Evolutionary conservation across 2,888 invertebrate species (phyloP), one percentile per base, ranked within the genome.

Genomic region (Eilema caniola): DNA sequence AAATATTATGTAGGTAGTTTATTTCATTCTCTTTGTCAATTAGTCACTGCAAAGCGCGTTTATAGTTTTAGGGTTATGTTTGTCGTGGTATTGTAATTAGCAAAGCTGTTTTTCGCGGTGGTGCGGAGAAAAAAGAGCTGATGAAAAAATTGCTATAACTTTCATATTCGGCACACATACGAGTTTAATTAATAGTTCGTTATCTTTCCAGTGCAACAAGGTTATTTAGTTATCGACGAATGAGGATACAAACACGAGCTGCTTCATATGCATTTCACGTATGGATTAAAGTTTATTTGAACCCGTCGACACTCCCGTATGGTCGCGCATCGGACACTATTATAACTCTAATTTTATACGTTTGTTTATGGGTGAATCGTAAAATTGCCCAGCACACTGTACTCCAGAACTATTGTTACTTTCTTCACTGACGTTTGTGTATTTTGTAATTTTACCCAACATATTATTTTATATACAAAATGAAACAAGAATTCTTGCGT

Each of bases 221-320:
- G 82, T 87, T 88, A 90, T 89, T 88, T 86, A 85, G 89, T 88
- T 88, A 89, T 85, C 84, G 86, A 78, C 85, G 75, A 82, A 81
- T 80, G 73, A 80, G 81, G 81, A 78, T 83, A 28, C 61, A 61
- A 31, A 75, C 81, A 79, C 53, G n/a, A 82, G 82, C 81, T 79
- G 78, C 75, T 76, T 75, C 71, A 78, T 82, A 80, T 81, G 78
- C 81, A 80, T 79, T 85, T 85, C 85, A 84, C 85, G 85, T 86
- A 83, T 83, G 80, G 79, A 75, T 84, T 83, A 85, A 86, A 89
- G 88, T 89, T 89, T 88, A 86, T 90, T 88, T 86, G 83, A 85
- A 86, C 87, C 85, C 81, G 81, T 84, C 83, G 83, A 79, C 81
- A 71, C 72, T 70, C 76, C 81, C 81, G 83, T 62, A 69, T 82